Evolutionary conservation across 37 sponge, comb jelly and placozoan genomes (phyloP).

Genomic region (Chondrosia reniformis): DNA sequence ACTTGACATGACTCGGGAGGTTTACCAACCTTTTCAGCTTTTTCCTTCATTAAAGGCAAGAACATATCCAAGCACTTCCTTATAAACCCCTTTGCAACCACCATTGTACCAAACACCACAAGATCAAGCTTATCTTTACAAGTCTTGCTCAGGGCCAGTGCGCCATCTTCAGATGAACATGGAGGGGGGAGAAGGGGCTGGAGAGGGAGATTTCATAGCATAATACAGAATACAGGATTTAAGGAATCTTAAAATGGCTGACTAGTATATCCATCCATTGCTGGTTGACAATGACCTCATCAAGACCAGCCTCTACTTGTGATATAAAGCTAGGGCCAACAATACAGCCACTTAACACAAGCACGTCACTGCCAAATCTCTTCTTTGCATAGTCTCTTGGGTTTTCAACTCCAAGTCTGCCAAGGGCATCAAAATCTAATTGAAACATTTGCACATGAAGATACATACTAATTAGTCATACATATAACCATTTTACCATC

Average conservation of each 20-base stretch:
- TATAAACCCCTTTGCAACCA: constrained; percentile 36
- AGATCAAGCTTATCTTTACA: constrained; percentile 4
- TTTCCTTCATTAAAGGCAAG: constrained; percentile 44
- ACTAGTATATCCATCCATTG: constrained; percentile 76
- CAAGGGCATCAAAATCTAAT: constrained; percentile 78
- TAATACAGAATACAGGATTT: background rate
- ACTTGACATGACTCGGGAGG: background rate
- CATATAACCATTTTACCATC: no score
- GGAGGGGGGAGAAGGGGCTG: constrained; percentile 56
- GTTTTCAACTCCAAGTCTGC: constrained; percentile 64
- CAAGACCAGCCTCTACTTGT: constrained; percentile 62
- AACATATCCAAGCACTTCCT: constrained; percentile 55
- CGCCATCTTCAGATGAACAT: constrained; percentile 53
- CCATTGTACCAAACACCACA: constrained; percentile 29
- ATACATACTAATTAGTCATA: no score
- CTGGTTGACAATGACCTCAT: constrained; percentile 37
- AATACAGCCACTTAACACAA: constrained; percentile 36
- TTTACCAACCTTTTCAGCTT: constrained; percentile 57
- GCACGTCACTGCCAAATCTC: constrained; percentile 32
- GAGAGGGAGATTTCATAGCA: background rate
- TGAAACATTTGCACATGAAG: no score
- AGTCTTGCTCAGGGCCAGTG: constrained; percentile 24
- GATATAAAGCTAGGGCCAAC: constrained; percentile 30
- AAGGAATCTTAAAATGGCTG: background rate
- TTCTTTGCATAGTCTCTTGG: constrained; percentile 42